phyloP scores from a whole-genome alignment of 2,888 invertebrate genomes.

The Volucella zonaria region DNA sequence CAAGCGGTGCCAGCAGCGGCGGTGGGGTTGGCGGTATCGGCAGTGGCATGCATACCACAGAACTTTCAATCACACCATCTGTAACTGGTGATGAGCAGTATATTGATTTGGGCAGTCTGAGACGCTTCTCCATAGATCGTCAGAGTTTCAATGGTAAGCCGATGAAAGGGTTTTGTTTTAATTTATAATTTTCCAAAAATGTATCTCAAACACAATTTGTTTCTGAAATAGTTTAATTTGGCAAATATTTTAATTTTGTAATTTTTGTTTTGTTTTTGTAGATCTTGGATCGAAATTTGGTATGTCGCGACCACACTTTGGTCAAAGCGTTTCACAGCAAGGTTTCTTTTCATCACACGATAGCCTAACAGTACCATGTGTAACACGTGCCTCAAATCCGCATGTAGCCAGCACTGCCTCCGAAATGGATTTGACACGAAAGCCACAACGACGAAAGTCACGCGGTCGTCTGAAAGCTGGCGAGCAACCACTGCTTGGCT shows the following conservation, averaged over 20 bases:
- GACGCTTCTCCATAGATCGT: slow-evolving; percentile 82
- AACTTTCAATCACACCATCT: slow-evolving; percentile 81
- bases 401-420: slow-evolving; percentile 86
- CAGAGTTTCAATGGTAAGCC: slow-evolving; percentile 82
- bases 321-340: slow-evolving; percentile 84
- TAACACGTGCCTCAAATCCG: slow-evolving; percentile 85
- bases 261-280: slow-evolving; percentile 79
- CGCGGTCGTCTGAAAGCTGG: slow-evolving; percentile 88
- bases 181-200: background rate
- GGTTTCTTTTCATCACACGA: slow-evolving; percentile 89
- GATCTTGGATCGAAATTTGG: slow-evolving; percentile 92
- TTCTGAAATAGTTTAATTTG: background rate
- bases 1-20: too few relatives aligned
- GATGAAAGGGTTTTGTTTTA: background rate
- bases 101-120: slow-evolving; percentile 81
- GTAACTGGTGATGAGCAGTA: slow-evolving; percentile 80
- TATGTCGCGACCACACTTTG: slow-evolving; percentile 85
- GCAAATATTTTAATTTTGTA: background rate
- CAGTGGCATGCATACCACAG: slow-evolving; percentile 80
- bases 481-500: slow-evolving; percentile 89
- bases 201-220: slow-evolving; percentile 14
- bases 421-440: slow-evolving; percentile 89
- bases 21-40: slow-evolving; percentile 65
- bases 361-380: slow-evolving; percentile 88
- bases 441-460: slow-evolving; percentile 85